Base-by-base conservation (phyloP, 2,113 vertebrate genomes). In the Saguinus midas region DNA sequence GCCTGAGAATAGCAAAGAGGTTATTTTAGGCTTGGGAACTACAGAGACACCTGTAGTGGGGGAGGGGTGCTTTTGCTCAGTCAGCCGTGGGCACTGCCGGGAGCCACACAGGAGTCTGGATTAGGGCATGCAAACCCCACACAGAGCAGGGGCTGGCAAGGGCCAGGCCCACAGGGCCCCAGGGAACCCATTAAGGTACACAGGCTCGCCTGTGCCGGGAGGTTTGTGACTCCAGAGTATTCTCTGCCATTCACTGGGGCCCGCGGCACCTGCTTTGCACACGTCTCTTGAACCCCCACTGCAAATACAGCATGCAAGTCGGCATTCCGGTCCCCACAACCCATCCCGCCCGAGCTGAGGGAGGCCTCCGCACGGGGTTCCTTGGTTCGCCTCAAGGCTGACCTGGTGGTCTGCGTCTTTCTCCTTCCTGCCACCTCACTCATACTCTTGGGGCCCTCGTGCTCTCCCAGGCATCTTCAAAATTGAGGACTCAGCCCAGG, bases 401-500 rank as follows among this genome's bases (percentile, higher is more conserved):
- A 86, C 35, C 35, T 43, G 37, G 16, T 37, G n/a, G 3, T 64
- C 61, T 87, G 3, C 1, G 4, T 86, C 87, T 94, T 45, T 68
- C 45, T 82, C 29, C 68, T 73, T 80, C 66, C 3, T 43, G 61
- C 40, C 7, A 7, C 23, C 37, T 3, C 37, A 3, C 58, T 9
- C 1, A 25, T 29, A 35, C n/a, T 0, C 84, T 89, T 17, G 29
- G 37, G 37, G 5, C 55, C 20, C 73, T 68, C 94, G 45, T 21
- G 5, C n/a, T 79, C 11, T 45, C 50, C 8, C 98, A 99, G 99
- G 99, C 85, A 99, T 99, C 98, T 99, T 99, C 96, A 99, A 99
- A 98, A 99, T 99, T 0, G 99, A 99, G 98, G 99, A 99, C 98
- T 99, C 99, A 0, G 99, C 99, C 14, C 99, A 99, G 35, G 99